A percentile compares a stretch with the other conserved stretches of the same genome.
These are phyloP conservation scores for Leptopterna dolabrata DNA, from an alignment of 2,888 invertebrate genomes.

Conservation along the genomic window DNA sequence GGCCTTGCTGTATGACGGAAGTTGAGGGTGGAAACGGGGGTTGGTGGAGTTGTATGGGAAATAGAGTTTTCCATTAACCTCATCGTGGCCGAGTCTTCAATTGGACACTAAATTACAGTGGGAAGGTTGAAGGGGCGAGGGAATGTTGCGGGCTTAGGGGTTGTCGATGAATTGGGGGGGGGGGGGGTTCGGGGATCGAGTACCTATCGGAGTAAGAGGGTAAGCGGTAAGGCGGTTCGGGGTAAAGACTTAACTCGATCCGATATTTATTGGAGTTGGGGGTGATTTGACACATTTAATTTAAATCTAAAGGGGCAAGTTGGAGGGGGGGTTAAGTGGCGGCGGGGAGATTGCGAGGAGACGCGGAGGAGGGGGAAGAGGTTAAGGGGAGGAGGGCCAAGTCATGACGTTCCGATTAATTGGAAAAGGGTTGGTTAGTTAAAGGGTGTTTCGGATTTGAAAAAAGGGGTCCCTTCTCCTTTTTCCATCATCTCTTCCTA, in stretches of 20 bases:
- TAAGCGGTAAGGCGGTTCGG: not conserved
- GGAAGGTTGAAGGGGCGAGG: not conserved
- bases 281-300: conserved; percentile 55
- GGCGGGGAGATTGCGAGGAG: too few species aligned
- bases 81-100: conserved; percentile 44
- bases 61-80: conserved; percentile 54
- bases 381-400: not conserved
- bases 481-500: not conserved
- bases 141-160: conserved; percentile 18
- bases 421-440: conserved; percentile 50
- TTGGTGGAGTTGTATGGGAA: conserved; percentile 17
- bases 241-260: conserved; percentile 53
- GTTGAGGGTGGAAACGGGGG: not conserved
- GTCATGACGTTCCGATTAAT: conserved; percentile 52
- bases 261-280: conserved; percentile 54
- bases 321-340: not conserved
- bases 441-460: conserved; percentile 47
- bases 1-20: too few species aligned
- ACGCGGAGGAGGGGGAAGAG: not conserved
- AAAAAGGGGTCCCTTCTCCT: not conserved
- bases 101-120: conserved; percentile 46
- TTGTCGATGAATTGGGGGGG: not conserved
- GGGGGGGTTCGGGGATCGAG: not conserved
- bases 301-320: conserved; percentile 44
- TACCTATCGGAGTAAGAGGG: not conserved